Evolutionary conservation across 1,140 invertebrate species (phyloP), one percentile per base, ranked within the genome.

Genomic region (Akabosia matsudoensis): DNA sequence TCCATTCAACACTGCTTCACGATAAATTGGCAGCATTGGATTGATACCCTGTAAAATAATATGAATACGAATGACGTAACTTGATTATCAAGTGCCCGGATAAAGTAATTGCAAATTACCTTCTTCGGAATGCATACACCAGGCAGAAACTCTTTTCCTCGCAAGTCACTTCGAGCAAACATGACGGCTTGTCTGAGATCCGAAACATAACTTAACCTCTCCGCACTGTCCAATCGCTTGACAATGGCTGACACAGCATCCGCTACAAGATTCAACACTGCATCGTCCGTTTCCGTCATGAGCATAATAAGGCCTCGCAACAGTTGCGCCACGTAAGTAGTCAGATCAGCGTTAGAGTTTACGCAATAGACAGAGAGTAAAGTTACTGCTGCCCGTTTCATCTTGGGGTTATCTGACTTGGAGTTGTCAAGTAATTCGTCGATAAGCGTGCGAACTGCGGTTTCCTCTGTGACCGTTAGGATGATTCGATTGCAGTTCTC

Each of bases 1-100:
- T 18, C 96, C 97, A 85, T 96, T 97, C 16, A 99, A 85, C 82
- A 99, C 93, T 0, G 96, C 94, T 87, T 99, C 97, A 37, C 97
- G 89, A 86, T 97, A 98, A 70, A 99, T 92, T 0, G 95, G 95
- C 56, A 99, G 86, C 45, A 99, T 90, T 16, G 97, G 95, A 18
- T 93, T 91, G 34, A 98, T 96, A 74, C 96, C 95, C 89, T 91
- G 80, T 7, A 81, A 82, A 79, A n/a, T 10, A 51, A 70, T 74
- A 81, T 78, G 33, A 64, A 52, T 76, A 45, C 82, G 73, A 56
- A 1, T n/a, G n/a, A n/a, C n/a, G n/a, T n/a, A n/a, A n/a, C n/a
- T n/a, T n/a, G 70, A 30, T 37, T 73, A 33, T 67, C 18, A n/a
- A 24, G n/a, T n/a, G n/a, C n/a, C n/a, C n/a, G n/a, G n/a, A n/a